Percentiles rank a stretch among this genome's conserved stretches.
Evolutionary conservation across 2,113 vertebrate species (phyloP).

Genomic region (Leptosomus discolor): DNA sequence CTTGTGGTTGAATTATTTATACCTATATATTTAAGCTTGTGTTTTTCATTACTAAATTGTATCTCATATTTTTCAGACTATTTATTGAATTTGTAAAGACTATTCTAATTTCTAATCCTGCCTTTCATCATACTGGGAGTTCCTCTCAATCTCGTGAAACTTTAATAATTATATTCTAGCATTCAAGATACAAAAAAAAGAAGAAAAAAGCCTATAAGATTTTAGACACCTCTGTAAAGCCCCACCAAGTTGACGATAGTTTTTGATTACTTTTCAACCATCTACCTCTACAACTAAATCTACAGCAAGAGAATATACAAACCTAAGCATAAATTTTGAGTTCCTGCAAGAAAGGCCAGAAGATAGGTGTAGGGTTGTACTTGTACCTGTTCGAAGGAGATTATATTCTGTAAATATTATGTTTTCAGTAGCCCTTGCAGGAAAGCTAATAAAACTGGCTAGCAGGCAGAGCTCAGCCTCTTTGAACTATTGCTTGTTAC

Average conservation of each 20-base stretch:
- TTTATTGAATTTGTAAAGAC: neutral
- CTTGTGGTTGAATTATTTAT: neutral
- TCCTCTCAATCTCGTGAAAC: neutral
- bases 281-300: neutral
- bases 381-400: neutral
- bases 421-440: neutral
- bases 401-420: rapidly evolving
- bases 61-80: neutral
- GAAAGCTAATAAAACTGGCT: neutral
- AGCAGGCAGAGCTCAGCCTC: neutral
- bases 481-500: neutral
- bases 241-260: neutral
- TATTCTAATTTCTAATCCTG: neutral
- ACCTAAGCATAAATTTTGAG: rapidly evolving
- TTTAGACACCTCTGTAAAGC: neutral
- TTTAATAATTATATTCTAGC: neutral
- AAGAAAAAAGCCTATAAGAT: neutral
- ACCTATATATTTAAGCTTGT: neutral
- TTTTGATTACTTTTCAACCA: neutral
- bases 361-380: neutral
- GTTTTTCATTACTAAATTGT: neutral
- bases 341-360: neutral
- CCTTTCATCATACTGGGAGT: neutral
- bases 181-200: neutral
- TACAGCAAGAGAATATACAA: neutral